These are phyloP conservation scores for Arctia plantaginis DNA, from an alignment of 2,888 invertebrate species.

Conservation along the genomic window DNA sequence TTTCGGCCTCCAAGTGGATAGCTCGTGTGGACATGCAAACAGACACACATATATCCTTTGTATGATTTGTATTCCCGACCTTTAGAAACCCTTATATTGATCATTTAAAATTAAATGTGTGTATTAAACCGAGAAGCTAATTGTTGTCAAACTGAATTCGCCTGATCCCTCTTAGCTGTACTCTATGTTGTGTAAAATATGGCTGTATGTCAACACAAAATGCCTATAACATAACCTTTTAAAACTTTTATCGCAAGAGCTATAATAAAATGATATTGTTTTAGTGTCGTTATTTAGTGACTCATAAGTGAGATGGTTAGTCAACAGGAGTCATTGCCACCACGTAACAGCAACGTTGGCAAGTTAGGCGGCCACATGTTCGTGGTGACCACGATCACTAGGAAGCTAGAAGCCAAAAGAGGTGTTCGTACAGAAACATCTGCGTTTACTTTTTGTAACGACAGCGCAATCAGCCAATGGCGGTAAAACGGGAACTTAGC, in stretches of 20 bases:
- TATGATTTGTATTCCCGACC: too few species aligned
- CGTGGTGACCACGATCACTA: slow-evolving; percentile 46
- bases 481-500: neutral
- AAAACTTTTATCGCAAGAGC: neutral
- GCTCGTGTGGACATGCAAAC: too few species aligned
- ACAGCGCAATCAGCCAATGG: neutral
- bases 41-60: too few species aligned
- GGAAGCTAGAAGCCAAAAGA: slow-evolving; percentile 28
- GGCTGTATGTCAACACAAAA: too few species aligned
- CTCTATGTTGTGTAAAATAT: too few species aligned
- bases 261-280: neutral
- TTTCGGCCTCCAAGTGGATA: too few species aligned
- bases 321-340: neutral
- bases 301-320: neutral
- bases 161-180: neutral
- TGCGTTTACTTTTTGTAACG: neutral
- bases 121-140: too few species aligned
- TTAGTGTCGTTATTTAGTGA: neutral
- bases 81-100: too few species aligned
- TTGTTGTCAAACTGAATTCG: neutral
- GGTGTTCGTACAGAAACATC: neutral
- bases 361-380: slow-evolving; percentile 46
- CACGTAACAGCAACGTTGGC: neutral
- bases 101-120: too few species aligned
- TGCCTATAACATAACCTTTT: neutral